Base-by-base conservation (phyloP, 2,113 vertebrate genomes). In the Salvelinus fontinalis region DNA sequence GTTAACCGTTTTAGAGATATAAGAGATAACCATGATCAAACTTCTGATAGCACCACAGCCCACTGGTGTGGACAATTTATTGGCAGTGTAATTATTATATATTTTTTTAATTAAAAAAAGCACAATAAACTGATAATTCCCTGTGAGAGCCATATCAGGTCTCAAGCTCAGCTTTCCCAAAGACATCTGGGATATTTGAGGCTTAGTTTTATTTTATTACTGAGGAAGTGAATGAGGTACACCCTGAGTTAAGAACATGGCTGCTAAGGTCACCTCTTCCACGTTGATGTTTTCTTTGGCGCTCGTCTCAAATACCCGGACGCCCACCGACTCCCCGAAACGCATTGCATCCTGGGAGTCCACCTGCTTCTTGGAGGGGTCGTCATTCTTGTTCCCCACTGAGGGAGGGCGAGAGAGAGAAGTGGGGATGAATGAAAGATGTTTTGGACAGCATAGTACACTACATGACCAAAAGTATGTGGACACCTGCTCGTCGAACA, bases 351-450 rank as follows among this genome's bases (percentile, higher is more conserved):
- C 95, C 29, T 91, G 89, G 5, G 87, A 81, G 1, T 95, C 93
- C 86, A 96, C 95, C 67, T 87, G 90, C 60, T 87, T 94, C 85
- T 88, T 90, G 27, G 91, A 74, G 0, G 93, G 93, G 79, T 95
- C 94, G 7, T 96, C 95, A 4, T 90, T 94, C 76, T 96, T 96
- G 86, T 96, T 96, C 62, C 95, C 95, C 81, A 96, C 95, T 96
- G 82, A 76, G 27, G 22, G 34, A 18, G 14, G 16, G 51, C 64
- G 16, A 2, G 1, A 49, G 9, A 5, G 27, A 59, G 11, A 29
- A 16, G 70, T 9, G 57, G 14, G 54, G 49, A n/a, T 18, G 18
- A 22, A 62, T 62, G 12, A 60, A 68, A 48, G 2, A 20, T 18
- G 31, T 68, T 20, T 34, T 68, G 18, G 39, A 44, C 39, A 44